These are phyloP conservation scores for Pristionchus fissidentatus DNA, from an alignment of 2,888 invertebrate genomes.

Conservation along the genomic window DNA sequence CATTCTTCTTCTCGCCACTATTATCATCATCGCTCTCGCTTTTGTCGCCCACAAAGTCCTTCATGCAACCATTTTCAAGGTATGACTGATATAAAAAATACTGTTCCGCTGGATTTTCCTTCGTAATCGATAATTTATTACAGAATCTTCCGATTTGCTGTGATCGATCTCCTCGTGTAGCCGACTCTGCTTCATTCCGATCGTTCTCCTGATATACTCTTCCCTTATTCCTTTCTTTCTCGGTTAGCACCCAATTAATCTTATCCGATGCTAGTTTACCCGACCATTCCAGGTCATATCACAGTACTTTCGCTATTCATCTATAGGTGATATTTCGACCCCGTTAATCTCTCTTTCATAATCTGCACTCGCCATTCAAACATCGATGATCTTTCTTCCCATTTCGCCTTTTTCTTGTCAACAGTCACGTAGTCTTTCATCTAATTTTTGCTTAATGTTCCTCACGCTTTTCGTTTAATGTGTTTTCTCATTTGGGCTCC, in stretches of 20 bases:
- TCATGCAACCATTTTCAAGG: neutral
- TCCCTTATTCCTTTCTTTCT: neutral
- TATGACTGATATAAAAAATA: neutral
- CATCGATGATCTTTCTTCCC: too few relatives aligned
- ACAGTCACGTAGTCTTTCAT: too few relatives aligned
- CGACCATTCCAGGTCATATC: neutral
- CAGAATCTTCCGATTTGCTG: neutral
- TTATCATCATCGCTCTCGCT: neutral
- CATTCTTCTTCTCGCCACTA: neutral
- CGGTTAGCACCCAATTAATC: neutral
- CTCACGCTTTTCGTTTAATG: too few relatives aligned
- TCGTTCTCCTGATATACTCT: neutral
- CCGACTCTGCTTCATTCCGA: slow-evolving; percentile 33
- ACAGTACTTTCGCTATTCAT: too few relatives aligned
- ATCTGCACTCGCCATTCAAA: too few relatives aligned
- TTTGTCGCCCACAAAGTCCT: slow-evolving; percentile 12
- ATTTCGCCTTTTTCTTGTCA: too few relatives aligned
- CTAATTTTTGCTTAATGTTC: too few relatives aligned
- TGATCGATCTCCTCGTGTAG: slow-evolving; percentile 23
- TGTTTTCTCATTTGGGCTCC: too few relatives aligned
- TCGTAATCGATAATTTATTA: neutral
- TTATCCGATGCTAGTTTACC: neutral
- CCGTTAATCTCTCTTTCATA: too few relatives aligned
- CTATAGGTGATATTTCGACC: too few relatives aligned
- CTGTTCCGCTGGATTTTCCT: neutral